Conservation (phyloP, 1,140 invertebrate genomes). For the Pachypeltis micranthus region DNA sequence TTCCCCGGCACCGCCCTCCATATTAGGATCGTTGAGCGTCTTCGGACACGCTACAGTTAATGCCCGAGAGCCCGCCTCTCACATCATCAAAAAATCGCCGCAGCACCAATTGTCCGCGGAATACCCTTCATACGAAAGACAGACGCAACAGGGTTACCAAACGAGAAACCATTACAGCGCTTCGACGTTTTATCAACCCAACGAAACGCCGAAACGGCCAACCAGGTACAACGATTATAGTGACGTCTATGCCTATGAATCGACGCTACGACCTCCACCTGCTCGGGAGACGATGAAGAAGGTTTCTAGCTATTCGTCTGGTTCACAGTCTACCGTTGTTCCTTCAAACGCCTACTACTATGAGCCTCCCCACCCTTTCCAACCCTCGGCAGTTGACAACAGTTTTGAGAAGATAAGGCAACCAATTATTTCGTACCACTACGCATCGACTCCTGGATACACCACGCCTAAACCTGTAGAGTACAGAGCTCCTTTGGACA, state of each 20-base stretch:
- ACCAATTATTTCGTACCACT: not conserved
- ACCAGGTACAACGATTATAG: not conserved
- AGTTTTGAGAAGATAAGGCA: not conserved
- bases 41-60: slow-evolving; percentile 36
- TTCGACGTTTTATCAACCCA: not conserved
- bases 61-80: slow-evolving; percentile 28
- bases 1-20: slow-evolving; percentile 33
- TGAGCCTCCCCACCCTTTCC: slow-evolving; percentile 12
- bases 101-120: not conserved
- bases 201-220: not conserved
- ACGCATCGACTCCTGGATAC: not conserved
- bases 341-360: slow-evolving; percentile 21
- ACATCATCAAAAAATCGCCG: slow-evolving; percentile 8
- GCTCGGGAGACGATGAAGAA: slow-evolving; percentile 12
- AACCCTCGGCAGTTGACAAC: not conserved
- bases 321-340: slow-evolving; percentile 11
- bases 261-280: slow-evolving; percentile 22
- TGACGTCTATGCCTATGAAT: slow-evolving; percentile 18
- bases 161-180: slow-evolving; percentile 2
- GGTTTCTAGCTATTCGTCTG: slow-evolving; percentile 14
- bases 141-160: not conserved
- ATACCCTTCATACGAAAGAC: slow-evolving; percentile 5
- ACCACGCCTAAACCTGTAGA: not conserved
- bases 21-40: slow-evolving; percentile 37
- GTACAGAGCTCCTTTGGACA: not conserved